These are phyloP conservation scores for Sebastes schlegelii DNA, from an alignment of 2,113 vertebrate species.

Conservation along the genomic window DNA sequence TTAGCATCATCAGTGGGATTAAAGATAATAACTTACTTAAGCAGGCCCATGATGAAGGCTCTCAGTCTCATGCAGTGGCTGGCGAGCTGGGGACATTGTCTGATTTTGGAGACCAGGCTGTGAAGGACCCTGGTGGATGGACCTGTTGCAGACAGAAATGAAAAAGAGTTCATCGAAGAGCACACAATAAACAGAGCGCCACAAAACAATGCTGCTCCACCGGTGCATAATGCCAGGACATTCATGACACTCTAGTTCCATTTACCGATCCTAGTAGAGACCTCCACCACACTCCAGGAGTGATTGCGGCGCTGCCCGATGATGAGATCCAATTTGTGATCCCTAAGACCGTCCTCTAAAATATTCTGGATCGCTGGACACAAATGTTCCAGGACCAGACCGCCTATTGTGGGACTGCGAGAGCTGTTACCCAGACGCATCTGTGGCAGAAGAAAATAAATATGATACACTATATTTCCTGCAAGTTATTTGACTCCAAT, in stretches of 20 bases:
- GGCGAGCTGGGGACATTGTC: slow-evolving; percentile 89
- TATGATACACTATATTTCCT: slow-evolving; percentile 19
- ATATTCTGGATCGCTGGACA: slow-evolving; percentile 92
- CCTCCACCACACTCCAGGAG: slow-evolving; percentile 93
- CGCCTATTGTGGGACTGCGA: slow-evolving; percentile 90
- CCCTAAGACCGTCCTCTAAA: slow-evolving; percentile 91
- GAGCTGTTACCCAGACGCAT: slow-evolving; percentile 95
- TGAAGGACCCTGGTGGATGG: slow-evolving; percentile 91
- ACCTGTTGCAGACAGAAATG: slow-evolving; percentile 78
- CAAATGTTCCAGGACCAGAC: slow-evolving; percentile 93
- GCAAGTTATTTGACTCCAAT: slow-evolving; percentile 26
- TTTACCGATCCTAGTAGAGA: slow-evolving; percentile 91
- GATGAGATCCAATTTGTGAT: slow-evolving; percentile 93
- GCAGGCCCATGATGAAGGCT: slow-evolving; percentile 95
- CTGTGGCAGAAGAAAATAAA: slow-evolving; percentile 73
- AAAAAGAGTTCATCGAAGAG: background rate
- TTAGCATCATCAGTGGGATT: background rate
- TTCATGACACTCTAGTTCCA: background rate
- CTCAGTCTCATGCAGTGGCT: slow-evolving; percentile 93
- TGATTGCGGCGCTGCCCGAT: slow-evolving; percentile 91
- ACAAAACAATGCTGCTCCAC: background rate
- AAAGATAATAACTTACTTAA: slow-evolving; percentile 88
- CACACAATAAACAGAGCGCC: background rate
- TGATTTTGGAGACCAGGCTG: slow-evolving; percentile 90
- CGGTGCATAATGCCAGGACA: background rate